Evolutionary conservation across 2,113 vertebrate genomes (phyloP), one percentile per base, ranked within the genome.

Genomic region (Rhinogobius similis): DNA sequence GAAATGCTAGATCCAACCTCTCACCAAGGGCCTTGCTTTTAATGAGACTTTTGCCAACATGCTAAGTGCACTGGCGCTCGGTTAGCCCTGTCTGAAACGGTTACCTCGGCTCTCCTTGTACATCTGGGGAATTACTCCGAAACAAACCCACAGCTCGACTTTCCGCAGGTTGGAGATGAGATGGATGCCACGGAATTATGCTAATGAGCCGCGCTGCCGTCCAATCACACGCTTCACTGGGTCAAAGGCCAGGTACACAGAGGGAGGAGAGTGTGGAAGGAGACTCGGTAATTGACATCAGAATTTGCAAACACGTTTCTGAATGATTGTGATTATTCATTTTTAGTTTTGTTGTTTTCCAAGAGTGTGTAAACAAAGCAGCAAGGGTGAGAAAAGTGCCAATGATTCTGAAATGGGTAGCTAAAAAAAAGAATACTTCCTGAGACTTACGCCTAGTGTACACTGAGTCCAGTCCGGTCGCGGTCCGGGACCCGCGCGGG

Each of bases 191-290:
- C 52, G 32, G 67, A 29, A 74, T 81, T 78, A 84, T 72, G 72
- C 75, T 74, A 76, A 87, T 83, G 41, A 73, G 68, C 46, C 44
- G 50, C 68, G 38, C 76, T 71, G 53, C 56, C 68, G 76, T 79
- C 76, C 82, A 85, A 55, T 85, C 70, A 81, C 71, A 83, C 32
- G 67, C 73, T 75, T 72, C 58, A 69, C 62, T 79, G 71, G 62
- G 36, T 70, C 52, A 77, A 74, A 78, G 68, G 59, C 62, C 66
- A 73, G 67, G 72, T 41, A 62, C 43, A 72, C 21, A 14, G 10
- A 1, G 39, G 11, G 62, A 62, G 32, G 26, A 59, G 26, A 20
- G 27, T 8, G 14, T 10, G 27, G 56, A n/a, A n/a, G 29, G 16
- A 61, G 29, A 38, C 58, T 20, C 10, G 10, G 9, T n/a, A 10